A percentile compares a stretch with the other conserved stretches of the same genome.
Conservation (phyloP, 2,113 vertebrate species). For the Aythya baeri region DNA sequence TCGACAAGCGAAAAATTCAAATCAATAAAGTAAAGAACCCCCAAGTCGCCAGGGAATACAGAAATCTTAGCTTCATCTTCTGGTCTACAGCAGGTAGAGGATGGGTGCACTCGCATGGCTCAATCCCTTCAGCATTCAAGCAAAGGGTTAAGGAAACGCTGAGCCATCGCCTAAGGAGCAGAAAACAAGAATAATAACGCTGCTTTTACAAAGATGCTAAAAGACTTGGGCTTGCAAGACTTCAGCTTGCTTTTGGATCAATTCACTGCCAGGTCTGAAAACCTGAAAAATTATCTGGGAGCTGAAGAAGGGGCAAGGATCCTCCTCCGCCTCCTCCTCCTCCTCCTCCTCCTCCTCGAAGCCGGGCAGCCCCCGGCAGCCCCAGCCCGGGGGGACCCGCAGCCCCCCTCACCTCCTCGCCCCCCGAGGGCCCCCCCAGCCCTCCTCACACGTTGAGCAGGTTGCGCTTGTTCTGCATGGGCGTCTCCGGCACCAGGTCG, state of each 20-base stretch:
- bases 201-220: not conserved
- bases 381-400: not conserved
- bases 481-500: slow-evolving; percentile 77
- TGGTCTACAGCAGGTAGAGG: not conserved
- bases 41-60: not conserved
- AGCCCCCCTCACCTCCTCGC: not conserved
- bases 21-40: not conserved
- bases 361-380: no score
- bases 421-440: not conserved
- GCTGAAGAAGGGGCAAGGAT: accelerated
- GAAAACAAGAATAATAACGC: not conserved
- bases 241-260: not conserved
- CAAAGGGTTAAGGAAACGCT: not conserved
- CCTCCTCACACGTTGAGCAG: slow-evolving; percentile 87
- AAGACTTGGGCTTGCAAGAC: not conserved
- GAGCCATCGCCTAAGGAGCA: accelerated
- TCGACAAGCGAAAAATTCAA: not conserved
- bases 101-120: accelerated
- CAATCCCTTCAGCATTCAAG: not conserved
- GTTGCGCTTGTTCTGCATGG: slow-evolving; percentile 86
- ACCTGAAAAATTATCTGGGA: accelerated
- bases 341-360: not conserved
- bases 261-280: no score
- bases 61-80: not conserved
- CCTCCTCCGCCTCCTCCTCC: no score